Conservation (phyloP, 2,797 vertebrate species). For the Margarornis squamiger region DNA sequence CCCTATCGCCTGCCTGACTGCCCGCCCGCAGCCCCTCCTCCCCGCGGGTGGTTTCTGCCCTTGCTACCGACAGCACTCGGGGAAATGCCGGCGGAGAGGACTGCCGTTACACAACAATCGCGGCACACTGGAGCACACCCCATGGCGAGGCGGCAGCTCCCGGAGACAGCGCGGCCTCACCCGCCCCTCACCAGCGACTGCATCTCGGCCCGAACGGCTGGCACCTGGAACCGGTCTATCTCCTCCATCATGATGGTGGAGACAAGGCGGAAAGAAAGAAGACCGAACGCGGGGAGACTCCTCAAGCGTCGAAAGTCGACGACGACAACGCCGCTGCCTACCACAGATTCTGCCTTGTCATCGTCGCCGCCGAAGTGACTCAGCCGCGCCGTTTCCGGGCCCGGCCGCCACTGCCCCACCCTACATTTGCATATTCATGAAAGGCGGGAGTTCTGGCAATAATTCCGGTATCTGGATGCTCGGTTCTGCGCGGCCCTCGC, state of each 20-base stretch:
- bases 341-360: neutral
- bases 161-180: neutral
- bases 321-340: neutral
- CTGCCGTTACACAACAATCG: neutral
- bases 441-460: neutral
- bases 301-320: neutral
- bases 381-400: neutral
- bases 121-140: neutral
- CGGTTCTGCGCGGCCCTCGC: neutral
- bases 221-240: neutral
- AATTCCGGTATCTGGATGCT: neutral
- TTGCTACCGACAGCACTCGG: neutral
- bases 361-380: neutral
- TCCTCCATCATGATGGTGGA: neutral
- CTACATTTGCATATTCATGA: neutral
- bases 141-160: neutral
- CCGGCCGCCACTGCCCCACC: neutral
- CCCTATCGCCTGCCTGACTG: neutral
- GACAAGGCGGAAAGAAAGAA: neutral
- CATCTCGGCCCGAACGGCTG: neutral
- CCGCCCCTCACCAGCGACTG: neutral
- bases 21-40: neutral
- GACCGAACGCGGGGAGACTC: neutral
- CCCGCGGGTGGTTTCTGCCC: neutral
- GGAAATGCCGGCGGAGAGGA: neutral